Conservation (phyloP, 2,888 invertebrate species). For the Tillus elongatus region DNA sequence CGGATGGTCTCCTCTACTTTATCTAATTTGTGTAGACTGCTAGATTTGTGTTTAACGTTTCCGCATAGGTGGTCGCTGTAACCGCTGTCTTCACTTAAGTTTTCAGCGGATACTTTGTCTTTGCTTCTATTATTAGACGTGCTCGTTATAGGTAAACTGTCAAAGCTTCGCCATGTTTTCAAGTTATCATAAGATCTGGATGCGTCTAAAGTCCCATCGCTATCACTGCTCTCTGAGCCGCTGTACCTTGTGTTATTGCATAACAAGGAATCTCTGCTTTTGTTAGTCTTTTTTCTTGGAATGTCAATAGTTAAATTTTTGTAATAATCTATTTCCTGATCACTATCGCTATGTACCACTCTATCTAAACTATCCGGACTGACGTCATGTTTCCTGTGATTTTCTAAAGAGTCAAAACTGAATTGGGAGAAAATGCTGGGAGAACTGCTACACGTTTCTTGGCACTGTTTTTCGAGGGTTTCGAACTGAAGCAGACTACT, state of each 20-base stretch:
- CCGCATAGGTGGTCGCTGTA: conserved; percentile 51
- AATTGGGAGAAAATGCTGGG: conserved; percentile 46
- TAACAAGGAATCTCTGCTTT: conserved; percentile 26
- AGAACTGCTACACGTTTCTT: conserved; percentile 41
- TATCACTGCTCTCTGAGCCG: conserved; percentile 42
- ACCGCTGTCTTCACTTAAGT: conserved; percentile 73
- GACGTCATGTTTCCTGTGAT: conserved; percentile 37
- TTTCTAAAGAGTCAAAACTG: conserved; percentile 47
- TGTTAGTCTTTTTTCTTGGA: conserved; percentile 18
- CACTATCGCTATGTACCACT: conserved; percentile 31
- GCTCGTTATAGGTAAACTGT: conserved; percentile 31
- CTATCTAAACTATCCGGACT: conserved; percentile 48
- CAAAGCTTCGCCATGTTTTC: conserved; percentile 41
- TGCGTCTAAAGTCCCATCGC: conserved; percentile 32
- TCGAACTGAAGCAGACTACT: conserved; percentile 79
- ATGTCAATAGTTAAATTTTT: conserved; percentile 33
- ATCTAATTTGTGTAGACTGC: conserved; percentile 1
- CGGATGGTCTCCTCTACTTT: neutral
- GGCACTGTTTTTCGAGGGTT: conserved; percentile 64
- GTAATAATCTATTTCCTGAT: conserved; percentile 36
- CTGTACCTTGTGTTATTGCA: conserved; percentile 32
- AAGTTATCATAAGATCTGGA: conserved; percentile 39
- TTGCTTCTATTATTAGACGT: conserved; percentile 21
- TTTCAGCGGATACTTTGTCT: conserved; percentile 59
- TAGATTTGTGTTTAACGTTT: conserved; percentile 8